Evolutionary conservation across 2,113 vertebrate species (phyloP).

Genomic region (Rhodinocichla rosea): DNA sequence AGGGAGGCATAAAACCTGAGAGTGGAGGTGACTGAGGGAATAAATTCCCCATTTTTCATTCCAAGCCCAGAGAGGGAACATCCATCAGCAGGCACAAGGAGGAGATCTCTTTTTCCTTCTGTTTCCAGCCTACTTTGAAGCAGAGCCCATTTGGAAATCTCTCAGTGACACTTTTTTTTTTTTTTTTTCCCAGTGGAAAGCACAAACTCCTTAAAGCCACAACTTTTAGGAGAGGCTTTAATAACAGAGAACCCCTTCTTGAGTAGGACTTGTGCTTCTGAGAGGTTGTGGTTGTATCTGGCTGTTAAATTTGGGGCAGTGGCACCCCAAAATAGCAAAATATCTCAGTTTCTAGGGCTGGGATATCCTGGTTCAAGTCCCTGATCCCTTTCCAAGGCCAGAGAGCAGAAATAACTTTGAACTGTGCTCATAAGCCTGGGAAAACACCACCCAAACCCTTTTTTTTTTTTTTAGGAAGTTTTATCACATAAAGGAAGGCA

Average conservation of each 20-base stretch:
- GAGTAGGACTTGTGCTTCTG: not conserved
- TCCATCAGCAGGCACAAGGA: conserved; percentile 16
- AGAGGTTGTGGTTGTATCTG: not conserved
- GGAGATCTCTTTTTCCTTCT: not conserved
- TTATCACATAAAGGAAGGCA: not conserved
- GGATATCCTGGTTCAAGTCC: not conserved
- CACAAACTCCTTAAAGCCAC: not conserved
- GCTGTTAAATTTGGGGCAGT: not conserved
- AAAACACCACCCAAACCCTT: not conserved
- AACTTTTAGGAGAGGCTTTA: not conserved
- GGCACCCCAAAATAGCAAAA: not conserved
- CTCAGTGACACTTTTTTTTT: not conserved
- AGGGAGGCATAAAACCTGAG: conserved; percentile 41
- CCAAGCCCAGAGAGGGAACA: not conserved
- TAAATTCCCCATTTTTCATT: conserved; percentile 48
- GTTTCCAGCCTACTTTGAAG: not conserved
- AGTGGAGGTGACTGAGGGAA: not conserved
- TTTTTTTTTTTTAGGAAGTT: not conserved
- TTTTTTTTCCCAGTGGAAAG: not conserved
- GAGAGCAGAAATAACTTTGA: not conserved
- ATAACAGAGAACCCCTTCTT: not conserved
- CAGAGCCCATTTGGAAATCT: not conserved
- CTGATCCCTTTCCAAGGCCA: not conserved
- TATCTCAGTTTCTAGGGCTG: not conserved
- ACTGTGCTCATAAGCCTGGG: not conserved